Conservation (phyloP, 2,888 invertebrate species). For the Tricholauxania praeusta region DNA sequence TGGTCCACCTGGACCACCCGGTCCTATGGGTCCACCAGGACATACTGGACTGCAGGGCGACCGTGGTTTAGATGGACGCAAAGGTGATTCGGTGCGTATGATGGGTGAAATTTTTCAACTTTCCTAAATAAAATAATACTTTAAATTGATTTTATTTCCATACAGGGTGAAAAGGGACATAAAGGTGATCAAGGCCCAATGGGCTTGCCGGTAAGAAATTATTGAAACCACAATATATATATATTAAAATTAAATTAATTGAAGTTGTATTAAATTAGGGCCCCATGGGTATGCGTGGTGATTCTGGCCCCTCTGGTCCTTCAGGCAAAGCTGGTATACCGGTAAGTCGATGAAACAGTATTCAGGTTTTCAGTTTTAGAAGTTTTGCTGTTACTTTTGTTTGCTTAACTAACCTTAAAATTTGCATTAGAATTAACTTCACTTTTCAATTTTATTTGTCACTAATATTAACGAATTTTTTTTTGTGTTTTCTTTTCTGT, state of each 20-base stretch:
- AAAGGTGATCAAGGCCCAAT: constrained; percentile 81
- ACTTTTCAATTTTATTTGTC: constrained; percentile 41
- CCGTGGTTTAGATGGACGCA: constrained; percentile 81
- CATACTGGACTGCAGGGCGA: constrained; percentile 68
- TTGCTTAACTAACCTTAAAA: constrained; percentile 41
- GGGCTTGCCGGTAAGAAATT: constrained; percentile 91
- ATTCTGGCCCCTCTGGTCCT: constrained; percentile 66
- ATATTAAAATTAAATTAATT: constrained; percentile 19
- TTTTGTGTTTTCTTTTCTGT: constrained; percentile 49
- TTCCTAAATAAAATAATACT: not conserved
- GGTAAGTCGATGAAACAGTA: constrained; percentile 57
- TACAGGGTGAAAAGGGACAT: constrained; percentile 65
- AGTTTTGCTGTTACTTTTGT: constrained; percentile 9
- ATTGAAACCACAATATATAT: constrained; percentile 34
- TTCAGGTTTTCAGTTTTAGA: constrained; percentile 44
- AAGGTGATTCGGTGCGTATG: constrained; percentile 81
- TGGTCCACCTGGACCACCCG: constrained; percentile 72
- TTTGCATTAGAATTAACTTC: constrained; percentile 46
- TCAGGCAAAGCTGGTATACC: constrained; percentile 68
- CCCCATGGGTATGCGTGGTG: constrained; percentile 68
- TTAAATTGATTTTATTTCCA: not conserved
- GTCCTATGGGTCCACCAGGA: constrained; percentile 82
- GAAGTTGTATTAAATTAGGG: constrained; percentile 53
- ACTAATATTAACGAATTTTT: constrained; percentile 55
- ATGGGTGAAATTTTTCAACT: not conserved